Conservation (phyloP, 1,140 invertebrate species). For the Cydia fagiglandana region DNA sequence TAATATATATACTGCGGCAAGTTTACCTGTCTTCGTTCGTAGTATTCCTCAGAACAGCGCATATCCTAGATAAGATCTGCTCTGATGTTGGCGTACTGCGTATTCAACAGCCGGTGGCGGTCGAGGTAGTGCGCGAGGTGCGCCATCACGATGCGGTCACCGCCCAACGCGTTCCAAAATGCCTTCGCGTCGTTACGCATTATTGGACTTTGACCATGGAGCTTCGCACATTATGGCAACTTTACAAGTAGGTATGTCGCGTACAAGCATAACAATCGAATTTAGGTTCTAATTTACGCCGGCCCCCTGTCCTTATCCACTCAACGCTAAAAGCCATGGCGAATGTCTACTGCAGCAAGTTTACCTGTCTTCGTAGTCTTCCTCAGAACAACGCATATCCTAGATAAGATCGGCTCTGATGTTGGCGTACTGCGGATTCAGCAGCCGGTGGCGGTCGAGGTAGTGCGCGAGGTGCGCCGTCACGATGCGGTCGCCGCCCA, state of each 20-base stretch:
- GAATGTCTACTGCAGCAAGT: too few species aligned
- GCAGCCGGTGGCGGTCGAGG: slow-evolving; percentile 47
- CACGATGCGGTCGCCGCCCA: slow-evolving; percentile 57
- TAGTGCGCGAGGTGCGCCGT: slow-evolving; percentile 49
- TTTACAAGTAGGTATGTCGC: too few species aligned
- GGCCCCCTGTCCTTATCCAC: too few species aligned
- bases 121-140: slow-evolving; percentile 50
- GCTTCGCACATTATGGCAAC: too few species aligned
- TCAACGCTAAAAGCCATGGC: too few species aligned
- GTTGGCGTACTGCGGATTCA: slow-evolving; percentile 58
- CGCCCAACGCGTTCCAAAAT: slow-evolving; percentile 55
- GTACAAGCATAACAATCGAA: too few species aligned
- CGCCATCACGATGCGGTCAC: slow-evolving; percentile 54
- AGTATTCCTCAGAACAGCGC: too few species aligned
- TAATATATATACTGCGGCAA: too few species aligned
- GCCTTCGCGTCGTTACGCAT: slow-evolving; percentile 43
- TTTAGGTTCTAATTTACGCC: too few species aligned
- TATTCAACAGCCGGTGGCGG: slow-evolving; percentile 50
- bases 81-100: slow-evolving; percentile 55
- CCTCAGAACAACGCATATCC: not conserved
- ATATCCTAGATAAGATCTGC: slow-evolving; percentile 33
- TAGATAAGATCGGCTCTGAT: slow-evolving; percentile 40
- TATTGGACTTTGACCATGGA: slow-evolving; percentile 47
- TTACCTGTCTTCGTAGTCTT: too few species aligned
- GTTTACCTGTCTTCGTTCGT: too few species aligned